Conservation (phyloP, 2,113 vertebrate genomes). For the Centropus unirufus region DNA sequence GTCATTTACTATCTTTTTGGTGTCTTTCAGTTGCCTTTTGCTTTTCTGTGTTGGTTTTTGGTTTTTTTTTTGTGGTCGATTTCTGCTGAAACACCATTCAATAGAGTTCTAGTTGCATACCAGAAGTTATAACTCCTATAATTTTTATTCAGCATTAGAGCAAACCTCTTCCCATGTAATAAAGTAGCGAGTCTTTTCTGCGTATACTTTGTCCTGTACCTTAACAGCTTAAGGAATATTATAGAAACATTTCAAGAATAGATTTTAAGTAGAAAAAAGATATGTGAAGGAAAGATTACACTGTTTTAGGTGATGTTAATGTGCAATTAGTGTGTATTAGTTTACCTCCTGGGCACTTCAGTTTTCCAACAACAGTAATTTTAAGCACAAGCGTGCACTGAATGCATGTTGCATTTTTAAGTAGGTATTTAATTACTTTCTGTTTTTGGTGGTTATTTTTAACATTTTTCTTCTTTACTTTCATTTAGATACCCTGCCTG, state of each 20-base stretch:
- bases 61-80: not conserved
- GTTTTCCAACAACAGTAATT: not conserved
- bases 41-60: not conserved
- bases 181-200: not conserved
- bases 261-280: not conserved
- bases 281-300: not conserved
- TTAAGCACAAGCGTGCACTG: not conserved
- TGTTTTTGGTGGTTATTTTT: not conserved
- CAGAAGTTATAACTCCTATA: not conserved
- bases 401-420: not conserved
- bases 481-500: constrained; percentile 85
- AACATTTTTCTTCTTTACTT: not conserved
- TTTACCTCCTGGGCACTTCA: not conserved
- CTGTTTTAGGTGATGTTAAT: not conserved
- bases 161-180: not conserved
- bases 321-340: not conserved
- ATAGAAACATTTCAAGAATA: not conserved
- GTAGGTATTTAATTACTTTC: not conserved
- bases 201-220: not conserved
- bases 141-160: not conserved
- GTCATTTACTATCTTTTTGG: too few relatives aligned
- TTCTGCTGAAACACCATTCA: not conserved
- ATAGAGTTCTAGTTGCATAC: not conserved
- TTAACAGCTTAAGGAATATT: not conserved
- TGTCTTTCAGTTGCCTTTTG: not conserved